Evolutionary conservation across 2,113 vertebrate species (phyloP).

Genomic region (Siphamia tubifer): DNA sequence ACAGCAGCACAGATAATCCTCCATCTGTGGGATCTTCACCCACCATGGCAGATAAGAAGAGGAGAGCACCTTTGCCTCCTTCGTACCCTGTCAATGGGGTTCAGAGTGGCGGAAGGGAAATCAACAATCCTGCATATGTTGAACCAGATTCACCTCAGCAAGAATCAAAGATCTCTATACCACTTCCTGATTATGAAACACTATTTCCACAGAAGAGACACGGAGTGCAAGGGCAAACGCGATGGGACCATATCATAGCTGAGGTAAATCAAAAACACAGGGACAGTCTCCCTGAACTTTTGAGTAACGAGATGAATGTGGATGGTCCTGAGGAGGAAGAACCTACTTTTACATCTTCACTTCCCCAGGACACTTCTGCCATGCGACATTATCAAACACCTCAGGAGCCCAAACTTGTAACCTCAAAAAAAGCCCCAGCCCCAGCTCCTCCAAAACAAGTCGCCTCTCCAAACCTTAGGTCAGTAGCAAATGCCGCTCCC

Average conservation of each 20-base stretch:
- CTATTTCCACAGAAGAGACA: constrained; percentile 77
- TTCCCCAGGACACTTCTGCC: constrained; percentile 22
- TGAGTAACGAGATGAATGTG: constrained; percentile 74
- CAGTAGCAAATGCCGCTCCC: constrained; percentile 9
- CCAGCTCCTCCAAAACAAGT: constrained; percentile 52
- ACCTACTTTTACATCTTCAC: not conserved
- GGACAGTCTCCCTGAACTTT: constrained; percentile 4
- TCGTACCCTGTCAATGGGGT: not conserved
- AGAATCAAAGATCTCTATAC: constrained; percentile 46
- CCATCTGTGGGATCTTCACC: constrained; percentile 35
- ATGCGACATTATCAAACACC: constrained; percentile 11
- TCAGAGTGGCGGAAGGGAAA: constrained; percentile 32
- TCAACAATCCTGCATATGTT: constrained; percentile 32
- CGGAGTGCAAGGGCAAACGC: constrained; percentile 71
- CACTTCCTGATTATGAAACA: constrained; percentile 78
- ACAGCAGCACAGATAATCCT: constrained; percentile 59
- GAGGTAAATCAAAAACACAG: constrained; percentile 74
- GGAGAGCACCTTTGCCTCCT: constrained; percentile 49
- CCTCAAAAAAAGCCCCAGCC: too few species aligned
- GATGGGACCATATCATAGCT: constrained; percentile 80
- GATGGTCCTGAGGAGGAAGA: constrained; percentile 58
- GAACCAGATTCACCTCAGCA: constrained; percentile 31
- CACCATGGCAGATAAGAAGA: constrained; percentile 64
- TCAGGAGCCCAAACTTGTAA: constrained; percentile 25
- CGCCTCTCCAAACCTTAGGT: not conserved